A percentile compares a stretch with the other conserved stretches of the same genome.
These are phyloP conservation scores for Actinernus sp. DNA, from an alignment of 92 coral and sea anemone genomes.

Conservation along the genomic window DNA sequence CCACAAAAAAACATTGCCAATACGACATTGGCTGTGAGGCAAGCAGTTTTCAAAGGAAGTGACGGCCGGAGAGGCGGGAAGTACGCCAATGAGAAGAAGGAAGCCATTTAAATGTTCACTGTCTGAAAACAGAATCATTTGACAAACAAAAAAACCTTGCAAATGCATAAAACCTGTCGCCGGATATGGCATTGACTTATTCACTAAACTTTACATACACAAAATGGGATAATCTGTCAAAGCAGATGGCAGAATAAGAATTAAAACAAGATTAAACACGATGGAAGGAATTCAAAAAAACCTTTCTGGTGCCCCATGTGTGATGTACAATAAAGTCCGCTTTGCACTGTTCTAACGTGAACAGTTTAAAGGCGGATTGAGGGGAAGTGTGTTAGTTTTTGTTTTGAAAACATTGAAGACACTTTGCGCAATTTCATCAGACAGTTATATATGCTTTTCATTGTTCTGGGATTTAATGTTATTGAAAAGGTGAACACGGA, in stretches of 20 bases:
- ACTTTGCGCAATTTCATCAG: slow-evolving; percentile 24
- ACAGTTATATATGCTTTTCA: slow-evolving; percentile 16
- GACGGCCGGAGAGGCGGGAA: background rate
- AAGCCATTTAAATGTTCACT: slow-evolving; percentile 7
- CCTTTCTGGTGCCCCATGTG: too few relatives aligned
- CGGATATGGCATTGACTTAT: background rate
- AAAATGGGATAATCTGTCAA: background rate
- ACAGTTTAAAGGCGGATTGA: background rate
- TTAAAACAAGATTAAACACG: background rate
- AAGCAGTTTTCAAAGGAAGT: too few relatives aligned
- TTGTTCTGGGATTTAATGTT: slow-evolving; percentile 30
- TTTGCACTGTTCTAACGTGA: background rate
- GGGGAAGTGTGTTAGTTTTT: slow-evolving; percentile 12
- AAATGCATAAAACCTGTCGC: slow-evolving; percentile 5
- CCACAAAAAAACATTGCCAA: slow-evolving; percentile 6
- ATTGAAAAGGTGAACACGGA: slow-evolving; percentile 18
- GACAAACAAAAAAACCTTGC: slow-evolving; percentile 23
- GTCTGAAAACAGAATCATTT: slow-evolving; percentile 4
- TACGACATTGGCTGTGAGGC: too few relatives aligned
- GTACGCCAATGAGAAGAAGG: background rate
- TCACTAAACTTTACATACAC: background rate
- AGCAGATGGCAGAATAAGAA: slow-evolving; percentile 5
- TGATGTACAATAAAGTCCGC: slow-evolving; percentile 3
- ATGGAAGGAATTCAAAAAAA: background rate
- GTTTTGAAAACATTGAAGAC: slow-evolving; percentile 43